Conservation (phyloP, 2,797 vertebrate species). For the Leptoclinus maculatus region DNA sequence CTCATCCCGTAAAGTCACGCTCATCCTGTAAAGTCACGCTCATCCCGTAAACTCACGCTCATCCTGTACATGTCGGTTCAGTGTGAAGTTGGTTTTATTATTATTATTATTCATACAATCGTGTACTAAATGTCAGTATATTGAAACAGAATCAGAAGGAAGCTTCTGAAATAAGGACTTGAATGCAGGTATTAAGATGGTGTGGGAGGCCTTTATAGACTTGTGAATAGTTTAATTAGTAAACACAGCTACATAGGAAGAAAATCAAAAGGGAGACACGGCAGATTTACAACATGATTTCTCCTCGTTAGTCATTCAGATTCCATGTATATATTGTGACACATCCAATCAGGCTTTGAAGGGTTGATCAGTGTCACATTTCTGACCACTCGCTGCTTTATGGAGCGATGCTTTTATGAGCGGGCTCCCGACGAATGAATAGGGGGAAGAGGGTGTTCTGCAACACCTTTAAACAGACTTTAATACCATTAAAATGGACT, state of each 20-base stretch:
- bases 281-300: conserved; percentile 1
- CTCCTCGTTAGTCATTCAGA: neutral
- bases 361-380: neutral
- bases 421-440: neutral
- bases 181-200: neutral
- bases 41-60: no score
- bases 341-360: neutral
- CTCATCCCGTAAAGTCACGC: no score
- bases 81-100: neutral
- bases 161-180: neutral
- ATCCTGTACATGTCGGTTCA: neutral
- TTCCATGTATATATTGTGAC: neutral
- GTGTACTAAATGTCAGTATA: neutral
- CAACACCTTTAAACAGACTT: neutral
- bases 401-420: neutral
- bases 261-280: neutral
- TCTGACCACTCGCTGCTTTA: neutral
- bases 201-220: neutral
- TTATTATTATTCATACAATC: neutral
- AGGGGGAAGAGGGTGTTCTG: neutral
- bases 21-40: neutral
- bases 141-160: neutral
- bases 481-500: neutral
- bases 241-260: neutral
- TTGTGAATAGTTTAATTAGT: conserved; percentile 4